phyloP scores from a whole-genome alignment of 2,113 vertebrate species.

The Hemichromis elongatus region DNA sequence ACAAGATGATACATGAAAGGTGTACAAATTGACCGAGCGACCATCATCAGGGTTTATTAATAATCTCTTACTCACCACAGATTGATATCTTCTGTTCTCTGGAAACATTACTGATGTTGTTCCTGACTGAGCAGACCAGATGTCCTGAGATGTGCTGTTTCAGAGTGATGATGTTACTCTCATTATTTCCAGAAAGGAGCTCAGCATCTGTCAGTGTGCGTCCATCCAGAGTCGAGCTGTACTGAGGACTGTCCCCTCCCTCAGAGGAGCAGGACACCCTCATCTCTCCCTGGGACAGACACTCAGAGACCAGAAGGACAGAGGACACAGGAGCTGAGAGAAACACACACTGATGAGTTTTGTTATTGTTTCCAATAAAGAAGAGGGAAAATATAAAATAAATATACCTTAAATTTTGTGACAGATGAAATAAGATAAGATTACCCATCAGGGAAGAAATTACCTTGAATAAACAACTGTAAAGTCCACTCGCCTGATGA shows the following conservation, averaged over 20 bases:
- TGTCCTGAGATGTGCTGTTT: not conserved
- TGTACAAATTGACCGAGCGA: too few species aligned
- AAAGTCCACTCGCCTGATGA: not conserved
- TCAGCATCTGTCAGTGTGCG: too few species aligned
- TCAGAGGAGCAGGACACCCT: fast-evolving
- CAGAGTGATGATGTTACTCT: not conserved
- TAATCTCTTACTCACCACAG: not conserved
- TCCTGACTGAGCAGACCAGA: not conserved
- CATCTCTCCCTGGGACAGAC: not conserved
- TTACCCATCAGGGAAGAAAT: not conserved
- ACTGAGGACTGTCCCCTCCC: too few species aligned
- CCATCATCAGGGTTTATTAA: too few species aligned
- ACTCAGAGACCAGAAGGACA: not conserved
- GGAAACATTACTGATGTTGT: not conserved
- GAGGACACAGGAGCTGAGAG: not conserved
- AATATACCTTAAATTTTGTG: not conserved
- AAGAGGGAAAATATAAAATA: not conserved
- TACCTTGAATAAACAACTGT: not conserved
- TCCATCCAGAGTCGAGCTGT: too few species aligned
- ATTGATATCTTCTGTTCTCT: fast-evolving
- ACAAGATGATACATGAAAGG: too few species aligned
- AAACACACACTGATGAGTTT: not conserved
- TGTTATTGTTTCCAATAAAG: not conserved
- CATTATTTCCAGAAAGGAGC: too few species aligned
- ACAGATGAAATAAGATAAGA: too few species aligned